Conservation (phyloP, 2,797 vertebrate species). For the Prunella strophiata region DNA sequence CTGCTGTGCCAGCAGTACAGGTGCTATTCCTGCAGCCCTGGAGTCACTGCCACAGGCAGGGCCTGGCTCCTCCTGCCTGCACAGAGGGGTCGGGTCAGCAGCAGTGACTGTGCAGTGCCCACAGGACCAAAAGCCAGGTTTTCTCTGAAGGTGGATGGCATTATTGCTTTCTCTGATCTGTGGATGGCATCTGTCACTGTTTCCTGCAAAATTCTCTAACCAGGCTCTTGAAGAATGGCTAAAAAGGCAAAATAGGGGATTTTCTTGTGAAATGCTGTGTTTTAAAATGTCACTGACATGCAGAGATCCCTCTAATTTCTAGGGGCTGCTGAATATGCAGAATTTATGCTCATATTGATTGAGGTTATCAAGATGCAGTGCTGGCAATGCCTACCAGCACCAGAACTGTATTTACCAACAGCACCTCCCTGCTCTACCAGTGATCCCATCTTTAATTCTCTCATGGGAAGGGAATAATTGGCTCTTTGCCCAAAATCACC, state of each 20-base stretch:
- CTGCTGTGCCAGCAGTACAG: not conserved
- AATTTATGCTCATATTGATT: not conserved
- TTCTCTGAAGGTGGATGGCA: not conserved
- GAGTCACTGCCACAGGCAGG: not conserved
- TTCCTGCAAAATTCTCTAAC: not conserved
- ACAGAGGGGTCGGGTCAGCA: rapidly evolving
- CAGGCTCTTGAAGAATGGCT: not conserved
- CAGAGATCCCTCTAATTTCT: not conserved
- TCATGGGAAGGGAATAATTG: not conserved
- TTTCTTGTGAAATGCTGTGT: rapidly evolving
- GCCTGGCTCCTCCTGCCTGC: not conserved
- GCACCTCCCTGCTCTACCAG: not conserved
- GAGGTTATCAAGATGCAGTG: not conserved
- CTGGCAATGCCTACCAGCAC: not conserved
- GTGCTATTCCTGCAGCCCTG: not conserved
- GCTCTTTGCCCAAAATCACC: not conserved
- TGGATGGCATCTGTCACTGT: not conserved
- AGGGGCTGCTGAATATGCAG: not conserved
- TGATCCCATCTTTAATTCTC: not conserved
- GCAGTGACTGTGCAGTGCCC: rapidly evolving
- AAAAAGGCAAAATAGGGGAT: not conserved
- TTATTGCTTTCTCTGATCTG: not conserved
- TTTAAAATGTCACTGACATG: not conserved
- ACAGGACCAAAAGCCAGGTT: rapidly evolving
- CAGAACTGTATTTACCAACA: not conserved